Evolutionary conservation across 2,797 vertebrate species (phyloP).

Genomic region (Oreochromis grahami): DNA sequence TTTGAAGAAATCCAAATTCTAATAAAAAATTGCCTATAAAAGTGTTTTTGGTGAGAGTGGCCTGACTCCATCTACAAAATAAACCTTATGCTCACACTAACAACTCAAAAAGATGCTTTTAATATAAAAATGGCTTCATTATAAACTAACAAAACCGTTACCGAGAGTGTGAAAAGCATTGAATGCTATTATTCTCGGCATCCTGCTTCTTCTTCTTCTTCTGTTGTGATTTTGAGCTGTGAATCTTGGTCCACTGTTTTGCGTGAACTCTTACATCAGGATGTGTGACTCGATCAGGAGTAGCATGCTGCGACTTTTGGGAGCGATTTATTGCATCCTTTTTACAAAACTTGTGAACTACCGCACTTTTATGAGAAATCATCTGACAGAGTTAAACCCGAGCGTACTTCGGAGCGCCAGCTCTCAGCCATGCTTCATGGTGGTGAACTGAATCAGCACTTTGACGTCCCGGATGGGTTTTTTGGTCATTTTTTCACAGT

Average conservation of each 20-base stretch:
- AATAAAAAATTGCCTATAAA: not conserved
- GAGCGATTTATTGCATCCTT: not conserved
- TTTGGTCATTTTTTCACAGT: not conserved
- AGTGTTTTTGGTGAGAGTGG: not conserved
- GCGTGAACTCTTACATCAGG: not conserved
- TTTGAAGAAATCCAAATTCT: not conserved
- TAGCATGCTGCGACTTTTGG: not conserved
- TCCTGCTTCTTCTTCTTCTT: not conserved
- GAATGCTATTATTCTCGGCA: rapidly evolving
- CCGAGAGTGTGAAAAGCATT: not conserved
- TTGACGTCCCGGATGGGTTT: not conserved
- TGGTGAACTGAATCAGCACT: not conserved
- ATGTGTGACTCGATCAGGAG: not conserved
- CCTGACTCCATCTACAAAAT: not conserved
- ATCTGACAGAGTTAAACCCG: not conserved
- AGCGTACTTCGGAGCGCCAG: not conserved
- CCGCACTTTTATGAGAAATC: rapidly evolving
- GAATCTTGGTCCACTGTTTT: not conserved
- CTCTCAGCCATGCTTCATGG: not conserved
- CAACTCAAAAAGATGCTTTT: not conserved
- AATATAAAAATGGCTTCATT: not conserved
- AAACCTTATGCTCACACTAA: not conserved
- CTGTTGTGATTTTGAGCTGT: not conserved
- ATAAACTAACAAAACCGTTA: not conserved
- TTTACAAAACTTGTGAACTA: not conserved